A percentile compares a stretch with the other conserved stretches of the same genome.
Evolutionary conservation across 2,797 vertebrate genomes (phyloP).

Genomic region (Tokudaia muenninki): DNA sequence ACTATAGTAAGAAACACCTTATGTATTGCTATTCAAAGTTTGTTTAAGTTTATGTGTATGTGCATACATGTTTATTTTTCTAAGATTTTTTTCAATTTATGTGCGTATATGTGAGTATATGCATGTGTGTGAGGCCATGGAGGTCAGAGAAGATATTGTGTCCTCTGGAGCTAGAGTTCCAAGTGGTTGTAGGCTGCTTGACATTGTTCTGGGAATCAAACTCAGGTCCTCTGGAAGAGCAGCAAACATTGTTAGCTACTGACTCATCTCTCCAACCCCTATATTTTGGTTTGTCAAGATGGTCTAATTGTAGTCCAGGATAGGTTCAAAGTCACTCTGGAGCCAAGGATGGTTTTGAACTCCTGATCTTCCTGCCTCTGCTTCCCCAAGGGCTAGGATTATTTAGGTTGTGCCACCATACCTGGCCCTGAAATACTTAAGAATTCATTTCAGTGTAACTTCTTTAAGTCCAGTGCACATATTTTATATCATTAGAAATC

Average conservation of each 20-base stretch:
- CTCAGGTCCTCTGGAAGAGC: not conserved
- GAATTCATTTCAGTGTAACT: not conserved
- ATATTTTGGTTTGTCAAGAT: not conserved
- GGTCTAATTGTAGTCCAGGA: not conserved
- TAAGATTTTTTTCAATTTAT: not conserved
- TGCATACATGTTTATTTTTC: not conserved
- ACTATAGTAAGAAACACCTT: not conserved
- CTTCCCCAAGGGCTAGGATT: not conserved
- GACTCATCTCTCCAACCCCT: not conserved
- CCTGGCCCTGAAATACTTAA: constrained; percentile 13
- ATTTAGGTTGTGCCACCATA: not conserved
- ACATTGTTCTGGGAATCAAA: not conserved
- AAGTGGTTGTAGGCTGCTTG: too few relatives aligned
- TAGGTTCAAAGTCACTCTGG: not conserved
- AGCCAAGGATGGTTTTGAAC: not conserved
- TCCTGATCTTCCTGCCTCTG: not conserved
- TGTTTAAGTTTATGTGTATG: not conserved
- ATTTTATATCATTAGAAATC: constrained; percentile 25
- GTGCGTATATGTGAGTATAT: not conserved
- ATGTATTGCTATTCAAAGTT: not conserved
- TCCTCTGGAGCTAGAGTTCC: not conserved
- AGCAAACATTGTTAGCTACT: not conserved
- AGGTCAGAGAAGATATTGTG: not conserved
- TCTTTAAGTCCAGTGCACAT: not conserved
- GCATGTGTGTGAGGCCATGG: not conserved